These are phyloP conservation scores for Automeris io DNA, from an alignment of 2,888 invertebrate genomes.

Conservation along the genomic window DNA sequence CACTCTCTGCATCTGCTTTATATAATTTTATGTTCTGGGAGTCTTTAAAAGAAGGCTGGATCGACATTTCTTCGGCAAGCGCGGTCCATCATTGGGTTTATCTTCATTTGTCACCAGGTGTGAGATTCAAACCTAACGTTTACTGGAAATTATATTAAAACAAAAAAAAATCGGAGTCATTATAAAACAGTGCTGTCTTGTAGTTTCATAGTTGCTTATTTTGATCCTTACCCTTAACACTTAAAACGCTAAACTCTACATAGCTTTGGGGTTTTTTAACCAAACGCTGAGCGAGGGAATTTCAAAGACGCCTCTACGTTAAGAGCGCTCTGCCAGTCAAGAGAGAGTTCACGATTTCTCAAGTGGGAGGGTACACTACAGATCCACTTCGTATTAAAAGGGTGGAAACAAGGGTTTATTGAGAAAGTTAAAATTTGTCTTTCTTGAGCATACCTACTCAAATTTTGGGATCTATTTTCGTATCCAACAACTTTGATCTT, in stretches of 20 bases:
- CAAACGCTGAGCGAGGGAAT: constrained; percentile 8
- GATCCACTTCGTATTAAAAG: constrained; percentile 22
- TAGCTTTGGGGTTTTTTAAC: constrained; percentile 1
- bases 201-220: too few species aligned
- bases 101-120: too few species aligned
- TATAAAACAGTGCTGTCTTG: too few species aligned
- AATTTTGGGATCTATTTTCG: constrained; percentile 5
- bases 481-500: background rate
- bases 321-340: constrained; percentile 38
- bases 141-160: too few species aligned
- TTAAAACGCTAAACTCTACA: background rate
- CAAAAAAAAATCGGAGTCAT: too few species aligned
- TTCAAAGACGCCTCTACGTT: constrained; percentile 9
- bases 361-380: constrained; percentile 18
- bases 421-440: constrained; percentile 23
- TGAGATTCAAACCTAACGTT: too few species aligned
- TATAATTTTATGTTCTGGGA: too few species aligned
- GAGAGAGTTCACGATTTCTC: constrained; percentile 29
- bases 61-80: too few species aligned
- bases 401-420: constrained; percentile 25
- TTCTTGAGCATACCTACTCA: constrained; percentile 1
- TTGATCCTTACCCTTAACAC: background rate
- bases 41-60: too few species aligned
- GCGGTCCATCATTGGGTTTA: too few species aligned
- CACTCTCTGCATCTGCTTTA: too few species aligned